A percentile compares a stretch with the other conserved stretches of the same genome.
phyloP scores from a whole-genome alignment of 2,888 invertebrate genomes.

The Diabrotica balteata region DNA sequence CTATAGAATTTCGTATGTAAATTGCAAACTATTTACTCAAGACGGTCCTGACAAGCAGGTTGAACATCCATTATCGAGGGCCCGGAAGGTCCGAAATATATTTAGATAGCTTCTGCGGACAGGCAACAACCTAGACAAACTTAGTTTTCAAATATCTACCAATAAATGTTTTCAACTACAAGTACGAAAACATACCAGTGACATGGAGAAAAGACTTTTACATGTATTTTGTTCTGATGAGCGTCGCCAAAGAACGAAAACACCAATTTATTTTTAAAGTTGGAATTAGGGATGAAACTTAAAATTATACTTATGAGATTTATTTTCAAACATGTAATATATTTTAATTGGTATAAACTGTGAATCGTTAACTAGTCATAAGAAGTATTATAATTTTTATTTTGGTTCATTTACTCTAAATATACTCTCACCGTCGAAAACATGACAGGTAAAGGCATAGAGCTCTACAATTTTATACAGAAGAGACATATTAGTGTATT shows the following conservation, averaged over 20 bases:
- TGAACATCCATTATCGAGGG: conserved; percentile 14
- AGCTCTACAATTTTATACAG: no score
- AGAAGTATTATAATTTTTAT: no score
- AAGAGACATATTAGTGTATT: no score
- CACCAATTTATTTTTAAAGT: neutral
- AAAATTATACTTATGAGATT: no score
- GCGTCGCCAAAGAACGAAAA: neutral
- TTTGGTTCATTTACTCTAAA: no score
- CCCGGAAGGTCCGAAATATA: conserved; percentile 17
- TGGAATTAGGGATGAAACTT: no score
- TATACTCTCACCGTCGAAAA: no score
- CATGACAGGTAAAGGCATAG: no score
- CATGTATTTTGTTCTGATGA: neutral
- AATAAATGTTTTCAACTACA: neutral
- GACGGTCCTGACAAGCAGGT: conserved; percentile 14
- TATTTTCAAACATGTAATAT: no score
- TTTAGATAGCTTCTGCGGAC: conserved; percentile 10
- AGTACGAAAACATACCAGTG: neutral
- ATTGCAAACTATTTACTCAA: conserved; percentile 10
- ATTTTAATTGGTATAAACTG: no score
- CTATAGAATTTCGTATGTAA: conserved; percentile 5
- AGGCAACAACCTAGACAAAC: conserved; percentile 14
- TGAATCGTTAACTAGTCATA: no score
- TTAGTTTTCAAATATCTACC: conserved; percentile 9
- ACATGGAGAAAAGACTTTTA: neutral